Evolutionary conservation across 2,797 vertebrate species (phyloP), one percentile per base, ranked within the genome.

Genomic region (Lindbergichthys nudifrons): DNA sequence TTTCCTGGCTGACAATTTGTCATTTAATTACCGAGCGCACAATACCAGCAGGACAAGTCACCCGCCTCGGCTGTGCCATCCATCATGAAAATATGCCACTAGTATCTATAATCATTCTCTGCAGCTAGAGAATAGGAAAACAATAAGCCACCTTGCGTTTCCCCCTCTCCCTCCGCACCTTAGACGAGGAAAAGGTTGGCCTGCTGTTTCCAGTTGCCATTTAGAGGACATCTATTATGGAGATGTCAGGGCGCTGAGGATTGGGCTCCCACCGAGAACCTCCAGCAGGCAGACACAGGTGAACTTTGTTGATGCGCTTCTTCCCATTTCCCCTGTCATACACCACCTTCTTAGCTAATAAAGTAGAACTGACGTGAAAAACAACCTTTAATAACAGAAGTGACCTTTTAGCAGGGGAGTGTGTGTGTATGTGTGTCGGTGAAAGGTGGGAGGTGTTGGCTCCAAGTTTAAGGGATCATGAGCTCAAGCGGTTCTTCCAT

Each of bases 21-120:
- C 90, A 90, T 92, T 90, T 87, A 85, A 88, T 92, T 90, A 92
- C 74, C 14, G 21, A 52, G 75, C 14, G 3, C 75, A 87, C 79
- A 86, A 89, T 74, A 87, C 16, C 82, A 58, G 82, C 79, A 50
- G 77, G 83, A 85, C 47, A 58, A 36, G 73, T 61, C 78, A 63
- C 50, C 75, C 76, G 48, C 65, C 82, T 69, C 10, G 72, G 42
- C 77, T 45, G n/a, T 11, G 61, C 79, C 77, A 89, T 91, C 89
- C 84, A 91, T 91, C 89, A 90, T 74, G 52, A 53, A 79, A 84
- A 82, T 72, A 65, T 73, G 77, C 81, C 83, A 79, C 63, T 76
- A 26, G 59, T 75, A 65, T 85, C 74, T 78, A 77, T 73, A 88
- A 88, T 87, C 80, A 69, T 77, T 54, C 70, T 82, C 63, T 69